phyloP scores from a whole-genome alignment of 2,113 vertebrate genomes.

The Brevimyrus niger region DNA sequence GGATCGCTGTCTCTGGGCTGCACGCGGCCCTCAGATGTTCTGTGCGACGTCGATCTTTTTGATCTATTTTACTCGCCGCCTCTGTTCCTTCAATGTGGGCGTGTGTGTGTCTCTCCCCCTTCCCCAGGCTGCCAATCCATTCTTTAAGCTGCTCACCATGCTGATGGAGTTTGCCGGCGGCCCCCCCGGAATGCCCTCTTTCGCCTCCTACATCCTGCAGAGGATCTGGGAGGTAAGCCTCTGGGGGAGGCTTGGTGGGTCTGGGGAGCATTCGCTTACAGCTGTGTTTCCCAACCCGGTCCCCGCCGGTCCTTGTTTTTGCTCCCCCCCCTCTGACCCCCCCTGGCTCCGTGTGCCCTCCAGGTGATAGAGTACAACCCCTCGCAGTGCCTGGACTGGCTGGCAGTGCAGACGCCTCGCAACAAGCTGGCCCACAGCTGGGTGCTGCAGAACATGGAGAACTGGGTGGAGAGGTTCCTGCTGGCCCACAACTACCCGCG shows the following conservation, averaged over 20 bases:
- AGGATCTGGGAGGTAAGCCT: slow-evolving; percentile 94
- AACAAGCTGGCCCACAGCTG: slow-evolving; percentile 98
- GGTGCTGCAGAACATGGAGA: slow-evolving; percentile 99
- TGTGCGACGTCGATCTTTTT: background rate
- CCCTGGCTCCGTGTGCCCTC: slow-evolving; percentile 10
- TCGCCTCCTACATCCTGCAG: slow-evolving; percentile 96
- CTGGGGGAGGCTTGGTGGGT: background rate
- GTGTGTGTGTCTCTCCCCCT: slow-evolving; percentile 16
- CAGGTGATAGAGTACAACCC: slow-evolving; percentile 99
- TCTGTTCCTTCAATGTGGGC: background rate
- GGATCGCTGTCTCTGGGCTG: background rate
- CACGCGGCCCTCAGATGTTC: background rate
- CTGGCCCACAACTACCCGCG: slow-evolving; percentile 97
- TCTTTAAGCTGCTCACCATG: slow-evolving; percentile 98
- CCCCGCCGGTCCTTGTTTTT: background rate
- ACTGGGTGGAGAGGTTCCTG: slow-evolving; percentile 97
- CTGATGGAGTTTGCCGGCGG: slow-evolving; percentile 97
- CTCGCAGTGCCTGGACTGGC: slow-evolving; percentile 96
- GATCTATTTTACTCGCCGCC: background rate
- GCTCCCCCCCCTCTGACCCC: background rate
- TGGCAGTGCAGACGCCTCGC: slow-evolving; percentile 93
- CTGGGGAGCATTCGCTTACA: background rate
- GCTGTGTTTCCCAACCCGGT: background rate
- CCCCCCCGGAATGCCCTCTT: slow-evolving; percentile 95
- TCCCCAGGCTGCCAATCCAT: slow-evolving; percentile 91